A percentile compares a stretch with the other conserved stretches of the same genome.
Evolutionary conservation across 2,797 vertebrate genomes (phyloP).

Genomic region (Hyperoplus lanceolatus): DNA sequence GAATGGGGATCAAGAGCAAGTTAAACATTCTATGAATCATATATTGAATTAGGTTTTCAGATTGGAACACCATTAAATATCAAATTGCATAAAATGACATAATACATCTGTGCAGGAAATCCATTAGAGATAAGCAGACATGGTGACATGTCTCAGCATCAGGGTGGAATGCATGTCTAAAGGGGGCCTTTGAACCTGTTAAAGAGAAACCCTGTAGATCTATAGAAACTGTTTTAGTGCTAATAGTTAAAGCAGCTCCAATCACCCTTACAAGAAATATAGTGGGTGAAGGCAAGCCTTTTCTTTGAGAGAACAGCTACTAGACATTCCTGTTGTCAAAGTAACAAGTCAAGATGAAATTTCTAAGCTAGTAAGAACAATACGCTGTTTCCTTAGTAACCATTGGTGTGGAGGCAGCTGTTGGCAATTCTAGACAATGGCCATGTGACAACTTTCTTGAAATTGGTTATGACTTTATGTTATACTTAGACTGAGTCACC

Average conservation of each 20-base stretch:
- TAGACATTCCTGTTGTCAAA: constrained; percentile 84
- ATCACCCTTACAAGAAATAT: constrained; percentile 69
- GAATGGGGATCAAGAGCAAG: background rate
- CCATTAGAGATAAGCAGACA: constrained; percentile 4
- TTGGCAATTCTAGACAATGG: constrained; percentile 52
- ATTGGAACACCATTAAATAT: background rate
- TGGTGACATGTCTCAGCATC: constrained; percentile 21
- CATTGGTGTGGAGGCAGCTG: constrained; percentile 60
- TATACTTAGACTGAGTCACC: background rate
- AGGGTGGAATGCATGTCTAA: constrained; percentile 50
- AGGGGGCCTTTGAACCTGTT: constrained; percentile 39
- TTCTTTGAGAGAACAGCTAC: constrained; percentile 66
- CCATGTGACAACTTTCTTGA: constrained; percentile 48
- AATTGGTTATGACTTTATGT: constrained; percentile 27
- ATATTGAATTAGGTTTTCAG: background rate
- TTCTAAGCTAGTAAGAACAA: constrained; percentile 66
- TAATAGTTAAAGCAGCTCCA: constrained; percentile 55
- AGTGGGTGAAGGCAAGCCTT: constrained; percentile 59
- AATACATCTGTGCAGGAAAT: background rate
- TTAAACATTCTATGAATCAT: background rate
- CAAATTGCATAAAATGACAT: constrained; percentile 9
- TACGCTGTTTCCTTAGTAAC: constrained; percentile 78
- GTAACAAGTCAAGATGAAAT: constrained; percentile 76
- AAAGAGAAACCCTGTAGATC: constrained; percentile 66
- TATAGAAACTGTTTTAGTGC: constrained; percentile 58